Percentiles rank a stretch among this genome's conserved stretches.
Evolutionary conservation across 1,140 invertebrate genomes (phyloP).

Genomic region (Drosophila auraria): DNA sequence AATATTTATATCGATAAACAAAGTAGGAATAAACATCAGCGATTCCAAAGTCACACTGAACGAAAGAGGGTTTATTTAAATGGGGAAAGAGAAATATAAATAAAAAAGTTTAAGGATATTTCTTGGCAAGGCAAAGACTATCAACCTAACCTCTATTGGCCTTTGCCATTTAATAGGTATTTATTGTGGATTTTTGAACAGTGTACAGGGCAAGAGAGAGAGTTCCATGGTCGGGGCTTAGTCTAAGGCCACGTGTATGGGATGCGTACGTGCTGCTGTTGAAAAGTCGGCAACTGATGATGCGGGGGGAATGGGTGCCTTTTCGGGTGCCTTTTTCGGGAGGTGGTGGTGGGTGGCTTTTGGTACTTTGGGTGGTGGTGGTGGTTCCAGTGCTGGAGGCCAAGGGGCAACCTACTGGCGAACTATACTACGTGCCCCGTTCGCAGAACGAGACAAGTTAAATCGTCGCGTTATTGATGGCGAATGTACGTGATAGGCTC

Average conservation of each 20-base stretch:
- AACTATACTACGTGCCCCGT: constrained; percentile 62
- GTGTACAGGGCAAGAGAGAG: constrained; percentile 4
- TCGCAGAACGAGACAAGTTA: constrained; percentile 78
- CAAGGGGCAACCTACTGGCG: constrained; percentile 42
- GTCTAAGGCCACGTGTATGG: constrained; percentile 51
- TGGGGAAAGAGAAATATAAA: no score
- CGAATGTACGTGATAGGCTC: constrained; percentile 83
- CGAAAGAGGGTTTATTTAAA: neutral
- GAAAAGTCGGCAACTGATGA: constrained; percentile 10
- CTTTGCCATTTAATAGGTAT: neutral
- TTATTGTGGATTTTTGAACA: neutral
- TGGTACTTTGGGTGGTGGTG: neutral
- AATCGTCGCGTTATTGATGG: constrained; percentile 83
- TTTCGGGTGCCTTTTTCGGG: constrained; percentile 14
- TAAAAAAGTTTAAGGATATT: no score
- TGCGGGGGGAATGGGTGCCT: constrained; percentile 16
- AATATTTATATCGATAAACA: constrained; percentile 83
- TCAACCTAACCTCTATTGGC: neutral
- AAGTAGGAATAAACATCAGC: constrained; percentile 60
- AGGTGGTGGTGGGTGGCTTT: neutral
- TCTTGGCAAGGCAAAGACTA: no score
- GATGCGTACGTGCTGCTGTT: constrained; percentile 49
- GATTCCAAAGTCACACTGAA: constrained; percentile 19
- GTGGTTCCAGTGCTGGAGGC: neutral
- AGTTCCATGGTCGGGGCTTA: constrained; percentile 31